phyloP scores from a whole-genome alignment of 92 coral and sea anemone species.

The Pocillopora meandrina region DNA sequence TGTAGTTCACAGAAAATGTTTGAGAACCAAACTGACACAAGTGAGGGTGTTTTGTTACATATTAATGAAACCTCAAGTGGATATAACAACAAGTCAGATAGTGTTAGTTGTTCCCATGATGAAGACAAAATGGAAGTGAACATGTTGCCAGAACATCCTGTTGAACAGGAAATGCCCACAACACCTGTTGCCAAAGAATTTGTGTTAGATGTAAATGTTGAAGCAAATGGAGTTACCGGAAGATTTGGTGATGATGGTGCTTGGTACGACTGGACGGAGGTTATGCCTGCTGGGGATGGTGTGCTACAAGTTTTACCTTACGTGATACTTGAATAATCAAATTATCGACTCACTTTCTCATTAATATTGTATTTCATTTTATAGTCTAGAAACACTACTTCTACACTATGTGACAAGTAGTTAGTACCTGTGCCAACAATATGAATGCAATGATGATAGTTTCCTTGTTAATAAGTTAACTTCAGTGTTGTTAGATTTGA shows the following conservation, averaged over 20 bases:
- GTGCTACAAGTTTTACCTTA: constrained; percentile 82
- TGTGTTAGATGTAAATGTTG: constrained; percentile 65
- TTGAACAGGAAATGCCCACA: constrained; percentile 14
- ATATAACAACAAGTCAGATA: not conserved
- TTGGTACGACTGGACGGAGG: constrained; percentile 92
- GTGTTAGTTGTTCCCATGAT: not conserved
- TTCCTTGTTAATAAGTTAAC: not conserved
- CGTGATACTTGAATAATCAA: constrained; percentile 79
- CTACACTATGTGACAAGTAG: not conserved
- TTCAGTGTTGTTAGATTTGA: not conserved
- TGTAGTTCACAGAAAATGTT: not conserved
- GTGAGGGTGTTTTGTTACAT: not conserved
- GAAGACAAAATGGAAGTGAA: not conserved
- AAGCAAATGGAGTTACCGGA: constrained; percentile 92
- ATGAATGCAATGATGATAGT: not conserved
- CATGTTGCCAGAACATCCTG: not conserved
- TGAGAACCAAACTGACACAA: not conserved
- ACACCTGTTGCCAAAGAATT: constrained; percentile 63
- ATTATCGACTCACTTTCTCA: not conserved
- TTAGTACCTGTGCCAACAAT: not conserved
- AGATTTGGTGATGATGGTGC: constrained; percentile 81
- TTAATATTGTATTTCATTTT: not conserved
- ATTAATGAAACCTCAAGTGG: not conserved
- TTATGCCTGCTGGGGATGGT: constrained; percentile 84
- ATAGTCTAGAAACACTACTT: not conserved